These are phyloP conservation scores for Vicugna pacos DNA, from an alignment of 2,113 vertebrate species.

Conservation along the genomic window DNA sequence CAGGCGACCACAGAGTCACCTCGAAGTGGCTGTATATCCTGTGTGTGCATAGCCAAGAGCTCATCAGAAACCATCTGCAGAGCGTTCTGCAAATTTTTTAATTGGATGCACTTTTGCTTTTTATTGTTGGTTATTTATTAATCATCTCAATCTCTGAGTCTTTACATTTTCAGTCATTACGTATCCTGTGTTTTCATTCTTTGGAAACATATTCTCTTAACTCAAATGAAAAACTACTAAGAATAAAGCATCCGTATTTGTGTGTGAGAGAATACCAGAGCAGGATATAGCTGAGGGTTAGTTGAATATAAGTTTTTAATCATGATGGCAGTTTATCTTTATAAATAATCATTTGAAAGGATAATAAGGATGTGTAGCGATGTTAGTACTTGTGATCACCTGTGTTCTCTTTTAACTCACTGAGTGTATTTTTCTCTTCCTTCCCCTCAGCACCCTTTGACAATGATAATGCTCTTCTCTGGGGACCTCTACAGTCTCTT, in stretches of 20 bases:
- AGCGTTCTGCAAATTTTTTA: neutral
- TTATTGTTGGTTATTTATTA: neutral
- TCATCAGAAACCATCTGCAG: neutral
- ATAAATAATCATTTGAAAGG: neutral
- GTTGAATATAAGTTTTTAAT: neutral
- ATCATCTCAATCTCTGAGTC: neutral
- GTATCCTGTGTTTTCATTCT: neutral
- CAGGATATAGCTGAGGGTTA: neutral
- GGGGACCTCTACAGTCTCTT: constrained; percentile 97
- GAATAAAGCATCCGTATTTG: neutral
- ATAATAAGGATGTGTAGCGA: too few relatives aligned
- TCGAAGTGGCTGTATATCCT: neutral
- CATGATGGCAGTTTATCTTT: neutral
- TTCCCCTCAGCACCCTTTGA: constrained; percentile 92
- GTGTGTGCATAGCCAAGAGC: neutral
- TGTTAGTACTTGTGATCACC: neutral
- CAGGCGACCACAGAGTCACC: neutral
- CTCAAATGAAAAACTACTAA: neutral
- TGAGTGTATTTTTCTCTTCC: neutral
- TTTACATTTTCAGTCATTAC: neutral
- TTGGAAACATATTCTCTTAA: neutral
- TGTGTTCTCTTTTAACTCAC: neutral
- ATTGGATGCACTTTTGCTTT: neutral
- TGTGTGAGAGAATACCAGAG: neutral
- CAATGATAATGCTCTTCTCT: constrained; percentile 94